A percentile compares a stretch with the other conserved stretches of the same genome.
phyloP scores from a whole-genome alignment of 1,140 invertebrate genomes.

The Ectropis grisescens region DNA sequence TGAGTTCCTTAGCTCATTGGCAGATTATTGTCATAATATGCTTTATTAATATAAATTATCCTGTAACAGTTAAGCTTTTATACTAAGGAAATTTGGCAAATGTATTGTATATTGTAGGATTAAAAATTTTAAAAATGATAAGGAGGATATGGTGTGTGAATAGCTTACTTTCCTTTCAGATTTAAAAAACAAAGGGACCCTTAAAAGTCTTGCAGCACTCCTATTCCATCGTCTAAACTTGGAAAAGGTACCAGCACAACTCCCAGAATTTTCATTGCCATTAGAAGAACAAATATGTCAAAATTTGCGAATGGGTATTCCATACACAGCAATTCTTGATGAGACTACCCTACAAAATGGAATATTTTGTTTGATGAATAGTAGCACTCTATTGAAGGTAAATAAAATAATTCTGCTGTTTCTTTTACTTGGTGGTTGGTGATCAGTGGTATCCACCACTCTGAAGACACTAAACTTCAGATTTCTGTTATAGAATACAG shows the following conservation, averaged over 20 bases:
- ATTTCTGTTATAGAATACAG: too few species aligned
- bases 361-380: constrained; percentile 77
- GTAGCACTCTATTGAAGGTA: constrained; percentile 79
- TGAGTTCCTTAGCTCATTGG: too few species aligned
- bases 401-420: neutral
- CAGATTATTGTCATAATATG: too few species aligned
- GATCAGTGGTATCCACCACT: too few species aligned
- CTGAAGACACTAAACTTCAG: too few species aligned
- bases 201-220: constrained; percentile 68
- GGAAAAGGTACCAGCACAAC: constrained; percentile 58
- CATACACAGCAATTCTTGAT: constrained; percentile 78
- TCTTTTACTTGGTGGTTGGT: too few species aligned
- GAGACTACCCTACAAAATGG: constrained; percentile 78
- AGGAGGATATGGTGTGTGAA: too few species aligned
- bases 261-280: constrained; percentile 25
- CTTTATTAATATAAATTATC: too few species aligned
- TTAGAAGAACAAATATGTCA: constrained; percentile 29
- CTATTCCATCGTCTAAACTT: constrained; percentile 64
- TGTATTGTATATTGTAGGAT: too few species aligned
- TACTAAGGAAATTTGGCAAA: too few species aligned
- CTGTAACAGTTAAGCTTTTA: too few species aligned
- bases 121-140: too few species aligned
- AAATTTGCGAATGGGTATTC: constrained; percentile 72
- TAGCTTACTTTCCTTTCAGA: constrained; percentile 15
- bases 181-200: constrained; percentile 28